Evolutionary conservation across 2,113 vertebrate genomes (phyloP).

Genomic region (Pangasianodon gigas): DNA sequence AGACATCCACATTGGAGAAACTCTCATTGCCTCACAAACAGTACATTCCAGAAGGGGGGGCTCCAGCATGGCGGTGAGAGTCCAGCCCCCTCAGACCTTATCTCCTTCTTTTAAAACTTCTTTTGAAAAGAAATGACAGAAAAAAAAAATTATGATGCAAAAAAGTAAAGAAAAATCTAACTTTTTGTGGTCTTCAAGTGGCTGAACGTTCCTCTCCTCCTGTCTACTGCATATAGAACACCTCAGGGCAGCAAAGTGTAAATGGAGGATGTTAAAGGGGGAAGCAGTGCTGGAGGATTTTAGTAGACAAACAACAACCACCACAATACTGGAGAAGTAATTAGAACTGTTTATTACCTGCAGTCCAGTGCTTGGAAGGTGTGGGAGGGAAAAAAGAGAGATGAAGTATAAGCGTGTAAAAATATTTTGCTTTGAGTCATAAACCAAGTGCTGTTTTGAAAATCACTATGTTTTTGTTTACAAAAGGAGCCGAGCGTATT

Average conservation of each 20-base stretch:
- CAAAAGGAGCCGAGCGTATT: not conserved
- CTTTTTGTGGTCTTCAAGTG: not conserved
- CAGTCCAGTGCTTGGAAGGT: not conserved
- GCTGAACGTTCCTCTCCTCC: not conserved
- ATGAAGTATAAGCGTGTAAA: not conserved
- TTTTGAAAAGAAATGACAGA: not conserved
- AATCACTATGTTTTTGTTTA: not conserved
- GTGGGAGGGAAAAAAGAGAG: not conserved
- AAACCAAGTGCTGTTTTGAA: not conserved
- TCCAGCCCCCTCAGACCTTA: not conserved
- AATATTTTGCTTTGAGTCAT: not conserved
- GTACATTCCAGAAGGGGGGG: not conserved
- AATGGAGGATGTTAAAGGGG: not conserved
- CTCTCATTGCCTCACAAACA: not conserved
- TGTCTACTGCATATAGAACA: not conserved
- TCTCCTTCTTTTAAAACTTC: not conserved
- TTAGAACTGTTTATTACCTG: constrained; percentile 6
- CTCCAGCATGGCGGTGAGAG: not conserved
- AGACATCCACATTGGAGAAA: not conserved
- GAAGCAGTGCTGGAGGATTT: not conserved
- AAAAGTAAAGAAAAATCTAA: not conserved
- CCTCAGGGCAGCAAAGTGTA: not conserved
- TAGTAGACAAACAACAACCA: not conserved
- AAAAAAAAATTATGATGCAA: not conserved
- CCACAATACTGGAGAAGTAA: not conserved